phyloP scores from a whole-genome alignment of 1,140 invertebrate genomes.

The Nymphalis io region DNA sequence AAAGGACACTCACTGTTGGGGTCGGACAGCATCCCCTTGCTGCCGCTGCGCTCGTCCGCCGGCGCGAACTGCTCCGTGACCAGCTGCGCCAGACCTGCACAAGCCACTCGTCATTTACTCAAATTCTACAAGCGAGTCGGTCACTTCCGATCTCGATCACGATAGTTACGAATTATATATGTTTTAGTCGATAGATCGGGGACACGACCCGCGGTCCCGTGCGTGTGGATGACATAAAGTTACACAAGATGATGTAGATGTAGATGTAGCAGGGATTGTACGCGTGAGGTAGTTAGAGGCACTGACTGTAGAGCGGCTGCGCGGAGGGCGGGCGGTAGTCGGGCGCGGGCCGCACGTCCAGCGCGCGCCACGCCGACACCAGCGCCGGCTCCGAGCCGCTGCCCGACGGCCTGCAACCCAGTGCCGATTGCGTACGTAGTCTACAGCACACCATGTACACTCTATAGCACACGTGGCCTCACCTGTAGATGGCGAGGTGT shows the following conservation, averaged over 20 bases:
- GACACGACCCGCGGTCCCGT: too few species aligned
- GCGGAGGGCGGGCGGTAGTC: constrained; percentile 67
- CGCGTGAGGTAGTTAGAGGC: too few species aligned
- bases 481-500: constrained; percentile 85
- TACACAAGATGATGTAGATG: too few species aligned
- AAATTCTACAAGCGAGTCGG: not conserved
- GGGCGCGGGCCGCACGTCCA: constrained; percentile 83
- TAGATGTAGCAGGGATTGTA: too few species aligned
- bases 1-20: constrained; percentile 46
- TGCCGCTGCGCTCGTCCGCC: constrained; percentile 47
- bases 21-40: constrained; percentile 39
- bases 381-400: constrained; percentile 82
- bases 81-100: constrained; percentile 67
- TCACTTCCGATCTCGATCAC: too few species aligned
- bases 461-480: too few species aligned
- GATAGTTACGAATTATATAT: too few species aligned
- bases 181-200: too few species aligned
- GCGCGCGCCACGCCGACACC: constrained; percentile 91
- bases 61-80: constrained; percentile 67
- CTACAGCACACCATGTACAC: too few species aligned
- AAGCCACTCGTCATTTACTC: constrained; percentile 4
- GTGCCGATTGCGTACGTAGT: too few species aligned
- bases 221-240: too few species aligned
- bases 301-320: constrained; percentile 65
- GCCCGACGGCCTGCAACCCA: constrained; percentile 47